Evolutionary conservation across 2,797 vertebrate genomes (phyloP).

Genomic region (Graptemys geographica): DNA sequence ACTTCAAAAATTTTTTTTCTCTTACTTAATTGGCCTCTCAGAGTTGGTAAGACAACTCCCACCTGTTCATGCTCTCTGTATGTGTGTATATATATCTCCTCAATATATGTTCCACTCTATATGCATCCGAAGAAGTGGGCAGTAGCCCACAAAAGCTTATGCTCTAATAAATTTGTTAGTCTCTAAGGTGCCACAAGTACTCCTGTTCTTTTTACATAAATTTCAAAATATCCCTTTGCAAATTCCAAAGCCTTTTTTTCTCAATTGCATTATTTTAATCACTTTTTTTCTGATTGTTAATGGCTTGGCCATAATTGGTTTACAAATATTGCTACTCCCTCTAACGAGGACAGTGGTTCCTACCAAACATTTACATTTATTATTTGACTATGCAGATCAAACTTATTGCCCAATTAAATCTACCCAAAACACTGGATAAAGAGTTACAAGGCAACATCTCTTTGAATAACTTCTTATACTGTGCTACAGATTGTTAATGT

Average conservation of each 20-base stretch:
- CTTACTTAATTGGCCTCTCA: no score
- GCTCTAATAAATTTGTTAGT: no score
- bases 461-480: background rate
- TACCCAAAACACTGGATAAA: background rate
- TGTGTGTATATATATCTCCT: no score
- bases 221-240: background rate
- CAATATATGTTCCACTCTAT: no score
- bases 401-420: background rate
- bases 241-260: rapidly evolving
- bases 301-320: background rate
- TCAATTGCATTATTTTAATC: background rate
- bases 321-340: background rate
- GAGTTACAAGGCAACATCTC: background rate
- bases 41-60: no score
- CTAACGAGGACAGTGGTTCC: background rate
- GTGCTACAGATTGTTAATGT: background rate
- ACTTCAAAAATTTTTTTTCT: no score
- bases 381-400: background rate
- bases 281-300: background rate
- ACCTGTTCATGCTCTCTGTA: no score
- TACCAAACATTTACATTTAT: background rate
- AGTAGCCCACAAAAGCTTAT: no score
- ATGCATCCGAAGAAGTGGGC: no score
- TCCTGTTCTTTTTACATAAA: background rate
- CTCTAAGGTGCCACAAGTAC: no score